Base-by-base conservation (phyloP, 2,888 invertebrate species). In the Drosophila longiperda region DNA sequence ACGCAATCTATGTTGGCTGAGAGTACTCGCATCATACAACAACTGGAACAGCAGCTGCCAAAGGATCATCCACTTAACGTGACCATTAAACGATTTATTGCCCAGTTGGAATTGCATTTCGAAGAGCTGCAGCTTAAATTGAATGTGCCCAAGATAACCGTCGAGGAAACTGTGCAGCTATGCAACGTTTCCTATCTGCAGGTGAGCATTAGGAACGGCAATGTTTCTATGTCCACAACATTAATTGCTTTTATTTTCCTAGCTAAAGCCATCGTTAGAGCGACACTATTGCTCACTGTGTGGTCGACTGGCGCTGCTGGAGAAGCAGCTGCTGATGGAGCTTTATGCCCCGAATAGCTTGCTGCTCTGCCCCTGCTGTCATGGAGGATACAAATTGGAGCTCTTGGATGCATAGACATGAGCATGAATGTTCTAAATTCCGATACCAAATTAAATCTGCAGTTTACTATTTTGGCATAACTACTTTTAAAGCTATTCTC, bases 101-200 rank as follows among this genome's bases (percentile, higher is more conserved):
- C 57, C 1, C 66, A 71, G 50, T 61, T 73, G 62, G 66, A 54
- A 6, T 23, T 48, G 8, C 72, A 89, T 23, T 76, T 83, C 8
- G 61, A 69, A 12, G 26, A 7, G 2, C 50, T 89, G 59, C 63
- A 70, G 6, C n/a, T 33, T 2, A 36, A 66, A 26, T 48, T 84
- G 1, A 49, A 53, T 8, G 11, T 48, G 29, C 7, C 42, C 0
- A 33, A 52, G 15, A 9, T n/a, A 3, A 9, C 32, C 4, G 9
- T 12, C 0, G 20, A 15, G 1, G 29, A 26, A 1, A 17, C 26
- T 20, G 29, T 29, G 4, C 50, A 40, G 23, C 23, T 53, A 3
- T 93, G 93, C 64, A 81, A 69, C 32, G 78, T 93, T 20, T 91
- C 92, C 20, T 91, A 67, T 67, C 36, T 90, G 0, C 87, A 91